phyloP scores from a whole-genome alignment of 2,888 invertebrate species.

The Cyclophora albipunctata region DNA sequence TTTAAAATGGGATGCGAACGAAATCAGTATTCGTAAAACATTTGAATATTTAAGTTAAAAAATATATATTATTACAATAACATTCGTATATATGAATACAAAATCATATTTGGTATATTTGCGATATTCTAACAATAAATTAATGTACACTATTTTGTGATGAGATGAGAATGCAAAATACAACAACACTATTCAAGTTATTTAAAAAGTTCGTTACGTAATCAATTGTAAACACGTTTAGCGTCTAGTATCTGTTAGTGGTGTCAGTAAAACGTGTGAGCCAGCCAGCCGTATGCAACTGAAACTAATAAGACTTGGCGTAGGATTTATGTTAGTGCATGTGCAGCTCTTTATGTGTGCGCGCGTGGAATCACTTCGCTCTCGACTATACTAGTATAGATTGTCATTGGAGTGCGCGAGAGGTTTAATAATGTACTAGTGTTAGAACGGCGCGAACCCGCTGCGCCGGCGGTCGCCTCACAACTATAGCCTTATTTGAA shows the following conservation, averaged over 20 bases:
- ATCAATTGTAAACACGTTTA: conserved; percentile 36
- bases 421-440: conserved; percentile 25
- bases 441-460: conserved; percentile 23
- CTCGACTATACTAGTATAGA: conserved; percentile 67
- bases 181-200: too few species aligned
- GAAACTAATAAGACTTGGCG: conserved; percentile 73
- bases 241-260: conserved; percentile 34
- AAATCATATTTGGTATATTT: too few species aligned
- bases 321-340: conserved; percentile 57
- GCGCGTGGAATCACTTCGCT: conserved; percentile 53
- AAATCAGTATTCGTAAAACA: too few species aligned
- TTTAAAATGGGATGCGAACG: too few species aligned
- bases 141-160: too few species aligned
- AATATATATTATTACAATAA: too few species aligned
- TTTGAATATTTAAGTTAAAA: too few species aligned
- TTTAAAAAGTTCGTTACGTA: conserved; percentile 29
- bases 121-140: too few species aligned
- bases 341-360: conserved; percentile 55
- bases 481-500: conserved; percentile 1
- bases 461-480: conserved; percentile 27
- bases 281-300: conserved; percentile 51
- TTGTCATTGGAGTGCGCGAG: conserved; percentile 50
- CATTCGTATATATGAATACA: too few species aligned
- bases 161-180: too few species aligned
- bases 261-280: conserved; percentile 32